Conservation (phyloP, 2,888 invertebrate genomes). For the Cepaea hortensis region DNA sequence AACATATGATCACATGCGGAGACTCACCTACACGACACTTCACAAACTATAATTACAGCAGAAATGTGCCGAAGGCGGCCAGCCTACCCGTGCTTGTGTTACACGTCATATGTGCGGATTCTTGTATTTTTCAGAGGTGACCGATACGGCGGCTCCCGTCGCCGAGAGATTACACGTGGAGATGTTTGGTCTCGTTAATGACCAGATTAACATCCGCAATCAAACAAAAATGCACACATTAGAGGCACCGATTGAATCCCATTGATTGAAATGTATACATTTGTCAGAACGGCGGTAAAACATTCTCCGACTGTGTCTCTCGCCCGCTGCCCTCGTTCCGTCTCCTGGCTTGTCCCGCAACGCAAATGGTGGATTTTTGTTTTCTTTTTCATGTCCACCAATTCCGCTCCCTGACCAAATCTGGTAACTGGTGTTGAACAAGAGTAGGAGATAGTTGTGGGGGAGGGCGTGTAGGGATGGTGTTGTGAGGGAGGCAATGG, state of each 20-base stretch:
- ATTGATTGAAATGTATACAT: background rate
- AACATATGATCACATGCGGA: too few species aligned
- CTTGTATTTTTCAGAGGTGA: too few species aligned
- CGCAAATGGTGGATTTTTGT: background rate
- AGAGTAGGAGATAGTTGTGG: background rate
- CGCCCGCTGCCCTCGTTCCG: background rate
- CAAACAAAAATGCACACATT: background rate
- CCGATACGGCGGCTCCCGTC: too few species aligned
- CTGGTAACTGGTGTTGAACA: background rate
- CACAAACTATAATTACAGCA: too few species aligned
- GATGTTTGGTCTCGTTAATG: background rate
- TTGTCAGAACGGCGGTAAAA: background rate
- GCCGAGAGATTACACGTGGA: background rate
- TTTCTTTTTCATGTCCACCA: background rate
- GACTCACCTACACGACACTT: too few species aligned
- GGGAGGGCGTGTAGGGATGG: too few species aligned
- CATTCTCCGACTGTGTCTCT: background rate
- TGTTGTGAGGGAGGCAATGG: too few species aligned
- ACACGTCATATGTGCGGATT: too few species aligned
- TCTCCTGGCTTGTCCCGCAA: background rate
- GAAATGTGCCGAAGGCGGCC: too few species aligned
- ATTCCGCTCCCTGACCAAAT: background rate
- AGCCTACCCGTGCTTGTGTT: too few species aligned
- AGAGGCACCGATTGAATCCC: background rate
- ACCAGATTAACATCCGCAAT: background rate